Evolutionary conservation across 2,888 invertebrate genomes (phyloP).

Genomic region (Conchocele bisecta): DNA sequence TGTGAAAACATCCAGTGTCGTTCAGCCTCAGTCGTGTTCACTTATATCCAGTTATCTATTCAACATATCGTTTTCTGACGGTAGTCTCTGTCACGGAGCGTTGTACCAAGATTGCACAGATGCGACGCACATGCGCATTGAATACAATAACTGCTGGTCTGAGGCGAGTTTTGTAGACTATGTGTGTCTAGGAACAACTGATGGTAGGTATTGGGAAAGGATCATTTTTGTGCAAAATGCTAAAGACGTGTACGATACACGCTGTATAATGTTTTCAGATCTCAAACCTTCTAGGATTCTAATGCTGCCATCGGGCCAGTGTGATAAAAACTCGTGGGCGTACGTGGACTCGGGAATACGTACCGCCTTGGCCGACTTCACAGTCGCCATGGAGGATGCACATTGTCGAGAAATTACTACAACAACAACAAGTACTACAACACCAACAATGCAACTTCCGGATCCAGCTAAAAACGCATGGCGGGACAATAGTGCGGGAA

Average conservation of each 20-base stretch:
- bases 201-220: conserved; percentile 72
- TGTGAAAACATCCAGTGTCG: conserved; percentile 41
- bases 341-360: conserved; percentile 63
- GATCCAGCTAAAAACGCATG: too few species aligned
- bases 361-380: conserved; percentile 56
- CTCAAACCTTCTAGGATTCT: conserved; percentile 60
- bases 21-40: conserved; percentile 59
- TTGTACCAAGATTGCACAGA: conserved; percentile 70
- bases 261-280: conserved; percentile 69
- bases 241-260: conserved; percentile 52
- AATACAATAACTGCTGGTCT: conserved; percentile 56
- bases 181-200: conserved; percentile 67
- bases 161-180: conserved; percentile 48
- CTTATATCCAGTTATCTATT: conserved; percentile 59
- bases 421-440: conserved; percentile 29
- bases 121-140: conserved; percentile 61
- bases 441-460: too few species aligned
- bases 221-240: conserved; percentile 69
- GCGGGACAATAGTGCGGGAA: too few species aligned
- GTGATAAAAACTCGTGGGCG: conserved; percentile 68
- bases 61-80: conserved; percentile 57
- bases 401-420: conserved; percentile 63
- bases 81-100: conserved; percentile 64
- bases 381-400: conserved; percentile 54
- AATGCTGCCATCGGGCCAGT: conserved; percentile 65